Conservation (phyloP, 2,797 vertebrate genomes). For the Crocodylus rhombifer region DNA sequence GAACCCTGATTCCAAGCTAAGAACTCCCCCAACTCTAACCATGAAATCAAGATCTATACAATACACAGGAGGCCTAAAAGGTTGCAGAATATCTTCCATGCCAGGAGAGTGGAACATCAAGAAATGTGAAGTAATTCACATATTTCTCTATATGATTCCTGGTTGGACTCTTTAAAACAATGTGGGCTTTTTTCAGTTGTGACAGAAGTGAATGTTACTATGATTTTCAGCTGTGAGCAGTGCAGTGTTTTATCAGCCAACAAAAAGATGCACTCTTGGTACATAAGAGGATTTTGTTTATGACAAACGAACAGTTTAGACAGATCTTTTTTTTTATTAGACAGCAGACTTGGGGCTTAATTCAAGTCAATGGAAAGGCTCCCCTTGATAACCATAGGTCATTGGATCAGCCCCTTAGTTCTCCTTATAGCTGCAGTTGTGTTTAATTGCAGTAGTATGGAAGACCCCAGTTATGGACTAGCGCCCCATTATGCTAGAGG, state of each 20-base stretch:
- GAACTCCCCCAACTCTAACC: neutral
- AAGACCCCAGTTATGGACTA: neutral
- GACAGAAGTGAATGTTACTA: neutral
- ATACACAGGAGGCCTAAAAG: neutral
- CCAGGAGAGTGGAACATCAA: neutral
- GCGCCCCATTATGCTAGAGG: neutral
- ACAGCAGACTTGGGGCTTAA: neutral
- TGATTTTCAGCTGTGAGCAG: neutral
- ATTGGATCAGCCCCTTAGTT: neutral
- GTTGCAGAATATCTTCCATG: neutral
- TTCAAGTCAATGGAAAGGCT: neutral
- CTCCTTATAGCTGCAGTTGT: neutral
- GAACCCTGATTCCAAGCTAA: neutral
- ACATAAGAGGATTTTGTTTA: neutral
- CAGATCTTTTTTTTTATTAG: neutral
- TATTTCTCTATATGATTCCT: neutral
- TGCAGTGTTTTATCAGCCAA: neutral
- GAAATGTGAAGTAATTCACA: neutral
- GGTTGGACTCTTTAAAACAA: neutral
- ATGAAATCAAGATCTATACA: neutral
- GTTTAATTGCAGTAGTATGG: neutral
- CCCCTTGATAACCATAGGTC: neutral
- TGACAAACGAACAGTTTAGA: neutral
- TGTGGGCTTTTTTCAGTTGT: constrained; percentile 4
- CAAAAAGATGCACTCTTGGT: neutral